phyloP scores from a whole-genome alignment of 53 echinoderm and acorn worm genomes.

The Antedon mediterranea region DNA sequence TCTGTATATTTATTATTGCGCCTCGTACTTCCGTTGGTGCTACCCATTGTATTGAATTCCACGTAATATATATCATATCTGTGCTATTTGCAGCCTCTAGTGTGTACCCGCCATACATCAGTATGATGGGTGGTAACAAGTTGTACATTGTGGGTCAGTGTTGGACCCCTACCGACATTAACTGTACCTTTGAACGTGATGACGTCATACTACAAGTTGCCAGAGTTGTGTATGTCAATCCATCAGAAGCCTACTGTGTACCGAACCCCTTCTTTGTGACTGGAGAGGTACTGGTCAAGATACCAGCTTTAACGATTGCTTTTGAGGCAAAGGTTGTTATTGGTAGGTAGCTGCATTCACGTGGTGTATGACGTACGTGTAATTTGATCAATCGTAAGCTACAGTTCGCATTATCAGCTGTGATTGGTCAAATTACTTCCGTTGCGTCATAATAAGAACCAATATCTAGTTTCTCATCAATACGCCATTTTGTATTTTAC shows the following conservation, averaged over 20 bases:
- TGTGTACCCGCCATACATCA: slow-evolving; percentile 21
- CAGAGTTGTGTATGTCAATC: not conserved
- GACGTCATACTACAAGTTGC: not conserved
- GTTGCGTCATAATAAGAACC: too few relatives aligned
- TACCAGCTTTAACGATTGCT: not conserved
- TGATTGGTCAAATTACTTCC: too few relatives aligned
- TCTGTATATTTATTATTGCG: too few relatives aligned
- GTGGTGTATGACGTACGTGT: too few relatives aligned
- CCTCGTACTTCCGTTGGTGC: not conserved
- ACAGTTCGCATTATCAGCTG: too few relatives aligned
- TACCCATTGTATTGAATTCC: not conserved
- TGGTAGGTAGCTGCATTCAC: not conserved
- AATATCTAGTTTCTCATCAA: too few relatives aligned
- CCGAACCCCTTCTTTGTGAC: slow-evolving; percentile 72
- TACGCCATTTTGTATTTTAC: too few relatives aligned
- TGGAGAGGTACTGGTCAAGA: slow-evolving; percentile 39
- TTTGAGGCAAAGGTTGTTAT: not conserved
- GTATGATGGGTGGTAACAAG: slow-evolving; percentile 52
- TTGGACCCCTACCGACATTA: not conserved
- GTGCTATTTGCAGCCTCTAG: not conserved
- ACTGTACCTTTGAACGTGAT: slow-evolving; percentile 1
- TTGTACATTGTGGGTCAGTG: slow-evolving; percentile 46
- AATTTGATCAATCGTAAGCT: too few relatives aligned
- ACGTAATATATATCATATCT: not conserved
- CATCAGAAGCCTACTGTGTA: slow-evolving; percentile 43